Conservation (phyloP, 92 coral and sea anemone species). For the Zoanthus gigantus region DNA sequence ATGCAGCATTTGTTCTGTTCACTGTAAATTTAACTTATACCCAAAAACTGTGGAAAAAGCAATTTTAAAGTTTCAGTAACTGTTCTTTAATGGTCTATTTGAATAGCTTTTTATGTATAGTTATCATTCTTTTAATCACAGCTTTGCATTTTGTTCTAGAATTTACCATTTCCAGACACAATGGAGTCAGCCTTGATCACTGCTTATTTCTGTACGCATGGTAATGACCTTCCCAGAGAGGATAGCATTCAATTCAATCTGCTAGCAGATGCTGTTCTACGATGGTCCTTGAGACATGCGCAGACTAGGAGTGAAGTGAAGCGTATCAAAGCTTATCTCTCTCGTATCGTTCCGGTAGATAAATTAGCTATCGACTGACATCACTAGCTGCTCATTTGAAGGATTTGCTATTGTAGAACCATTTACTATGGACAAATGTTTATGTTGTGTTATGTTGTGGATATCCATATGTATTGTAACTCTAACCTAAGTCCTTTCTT, state of each 20-base stretch:
- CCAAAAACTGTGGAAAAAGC: no score
- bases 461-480: no score
- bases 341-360: neutral
- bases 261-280: conserved; percentile 60
- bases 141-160: conserved; percentile 54
- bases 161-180: conserved; percentile 89
- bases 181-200: conserved; percentile 78
- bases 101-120: no score
- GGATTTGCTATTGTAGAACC: neutral
- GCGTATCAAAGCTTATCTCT: conserved; percentile 24
- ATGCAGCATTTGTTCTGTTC: no score
- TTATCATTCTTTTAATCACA: neutral
- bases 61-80: no score
- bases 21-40: no score
- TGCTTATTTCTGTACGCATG: conserved; percentile 69
- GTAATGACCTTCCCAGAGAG: conserved; percentile 41
- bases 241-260: conserved; percentile 50
- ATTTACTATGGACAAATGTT: neutral
- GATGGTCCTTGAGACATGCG: conserved; percentile 73
- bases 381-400: neutral
- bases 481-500: no score
- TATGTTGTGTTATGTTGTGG: no score
- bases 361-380: neutral
- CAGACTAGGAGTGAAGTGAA: conserved; percentile 60
- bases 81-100: no score